Evolutionary conservation across 2,113 vertebrate species (phyloP).

Genomic region (Misgurnus anguillicaudatus): DNA sequence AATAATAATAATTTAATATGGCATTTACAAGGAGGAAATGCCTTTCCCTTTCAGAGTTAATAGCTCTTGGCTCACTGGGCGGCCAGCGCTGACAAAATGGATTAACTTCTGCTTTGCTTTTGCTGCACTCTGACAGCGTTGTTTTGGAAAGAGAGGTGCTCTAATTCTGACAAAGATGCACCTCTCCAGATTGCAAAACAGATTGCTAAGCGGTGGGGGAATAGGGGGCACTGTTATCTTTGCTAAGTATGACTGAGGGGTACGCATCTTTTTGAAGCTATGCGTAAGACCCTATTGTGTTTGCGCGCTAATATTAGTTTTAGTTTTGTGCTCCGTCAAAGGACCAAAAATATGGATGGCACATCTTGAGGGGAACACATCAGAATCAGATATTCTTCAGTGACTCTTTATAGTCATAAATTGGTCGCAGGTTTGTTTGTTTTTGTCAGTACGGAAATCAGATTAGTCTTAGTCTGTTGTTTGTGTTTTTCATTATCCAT

Average conservation of each 20-base stretch:
- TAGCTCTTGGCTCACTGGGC: conserved; percentile 73
- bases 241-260: not conserved
- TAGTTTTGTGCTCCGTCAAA: too few species aligned
- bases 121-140: conserved; percentile 69
- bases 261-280: not conserved
- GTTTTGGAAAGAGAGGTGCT: conserved; percentile 65
- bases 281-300: not conserved
- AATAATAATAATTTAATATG: conserved; percentile 84
- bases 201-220: conserved; percentile 21
- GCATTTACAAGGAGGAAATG: conserved; percentile 85
- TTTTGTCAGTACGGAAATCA: too few species aligned
- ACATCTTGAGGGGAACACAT: too few species aligned
- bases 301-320: too few species aligned
- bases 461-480: not conserved
- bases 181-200: conserved; percentile 56
- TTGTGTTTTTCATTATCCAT: conserved; percentile 3
- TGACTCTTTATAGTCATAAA: too few species aligned
- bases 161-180: conserved; percentile 70
- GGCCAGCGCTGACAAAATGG: conserved; percentile 78
- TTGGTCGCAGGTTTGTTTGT: too few species aligned
- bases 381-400: too few species aligned
- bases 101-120: conserved; percentile 75
- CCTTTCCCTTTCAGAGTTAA: conserved; percentile 80
- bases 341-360: too few species aligned
- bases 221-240: conserved; percentile 18